Percentiles rank a stretch among this genome's conserved stretches.
phyloP scores from a whole-genome alignment of 2,797 vertebrate genomes.

The Merluccius polli region DNA sequence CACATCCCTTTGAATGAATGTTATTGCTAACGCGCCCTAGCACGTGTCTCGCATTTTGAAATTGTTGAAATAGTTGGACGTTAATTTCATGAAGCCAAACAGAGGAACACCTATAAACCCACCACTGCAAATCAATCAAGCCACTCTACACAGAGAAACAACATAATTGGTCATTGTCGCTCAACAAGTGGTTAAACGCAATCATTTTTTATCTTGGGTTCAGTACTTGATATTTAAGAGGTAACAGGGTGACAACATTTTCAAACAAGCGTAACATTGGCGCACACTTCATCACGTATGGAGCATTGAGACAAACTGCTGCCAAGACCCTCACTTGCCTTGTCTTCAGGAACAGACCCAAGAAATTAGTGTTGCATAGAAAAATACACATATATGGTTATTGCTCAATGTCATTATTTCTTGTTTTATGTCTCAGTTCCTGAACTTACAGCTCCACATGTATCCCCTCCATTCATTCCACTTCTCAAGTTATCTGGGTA shows the following conservation, averaged over 20 bases:
- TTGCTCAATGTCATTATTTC: conserved; percentile 11
- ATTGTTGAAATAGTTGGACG: conserved; percentile 68
- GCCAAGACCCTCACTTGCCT: conserved; percentile 43
- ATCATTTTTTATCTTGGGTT: conserved; percentile 57
- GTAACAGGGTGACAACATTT: conserved; percentile 73
- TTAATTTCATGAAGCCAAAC: conserved; percentile 64
- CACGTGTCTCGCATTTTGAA: conserved; percentile 55
- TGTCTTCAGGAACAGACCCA: not conserved
- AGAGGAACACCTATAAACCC: conserved; percentile 64
- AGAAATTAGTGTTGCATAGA: not conserved
- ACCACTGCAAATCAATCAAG: conserved; percentile 67
- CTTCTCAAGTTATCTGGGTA: conserved; percentile 13
- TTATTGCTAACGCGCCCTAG: conserved; percentile 42
- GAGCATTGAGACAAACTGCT: conserved; percentile 48
- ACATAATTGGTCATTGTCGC: conserved; percentile 62
- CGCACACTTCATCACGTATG: conserved; percentile 56
- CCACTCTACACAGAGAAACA: conserved; percentile 59
- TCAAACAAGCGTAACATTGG: conserved; percentile 67
- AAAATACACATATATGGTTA: conserved; percentile 15
- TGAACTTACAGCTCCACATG: conserved; percentile 57
- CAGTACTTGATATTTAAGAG: conserved; percentile 69
- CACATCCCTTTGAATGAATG: conserved; percentile 63
- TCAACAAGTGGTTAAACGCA: conserved; percentile 61
- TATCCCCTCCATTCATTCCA: conserved; percentile 46
- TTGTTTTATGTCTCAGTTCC: conserved; percentile 44